phyloP scores from a whole-genome alignment of 2,113 vertebrate genomes.

The Donacobius atricapilla region DNA sequence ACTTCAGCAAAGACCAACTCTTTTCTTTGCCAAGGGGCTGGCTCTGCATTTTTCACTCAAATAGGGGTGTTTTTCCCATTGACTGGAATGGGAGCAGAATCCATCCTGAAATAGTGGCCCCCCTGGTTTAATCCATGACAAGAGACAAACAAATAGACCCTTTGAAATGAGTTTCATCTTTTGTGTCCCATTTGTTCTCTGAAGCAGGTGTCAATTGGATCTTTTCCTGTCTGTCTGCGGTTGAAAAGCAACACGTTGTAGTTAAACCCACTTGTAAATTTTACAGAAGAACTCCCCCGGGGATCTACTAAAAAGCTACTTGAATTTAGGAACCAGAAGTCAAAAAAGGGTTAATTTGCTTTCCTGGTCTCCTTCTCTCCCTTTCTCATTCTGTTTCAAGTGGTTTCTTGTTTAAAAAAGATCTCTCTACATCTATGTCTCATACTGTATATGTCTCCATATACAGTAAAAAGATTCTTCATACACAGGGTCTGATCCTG shows the following conservation, averaged over 20 bases:
- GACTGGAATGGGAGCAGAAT: conserved; percentile 1
- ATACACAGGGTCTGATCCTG: not conserved
- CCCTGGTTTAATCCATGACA: conserved; percentile 30
- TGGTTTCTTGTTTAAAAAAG: conserved; percentile 35
- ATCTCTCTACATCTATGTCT: not conserved
- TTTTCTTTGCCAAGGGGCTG: not conserved
- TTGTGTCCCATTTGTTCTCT: conserved; percentile 71
- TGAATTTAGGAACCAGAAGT: not conserved
- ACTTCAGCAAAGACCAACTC: not conserved
- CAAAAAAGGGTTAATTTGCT: conserved; percentile 26
- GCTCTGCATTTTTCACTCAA: not conserved
- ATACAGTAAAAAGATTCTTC: conserved; percentile 26
- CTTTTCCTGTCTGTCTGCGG: conserved; percentile 29
- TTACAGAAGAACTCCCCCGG: not conserved
- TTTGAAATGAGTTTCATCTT: conserved; percentile 67
- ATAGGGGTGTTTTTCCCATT: not conserved
- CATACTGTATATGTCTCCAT: not conserved
- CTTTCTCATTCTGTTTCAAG: not conserved
- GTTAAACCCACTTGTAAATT: conserved; percentile 63
- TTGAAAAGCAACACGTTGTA: conserved; percentile 25
- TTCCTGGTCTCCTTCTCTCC: not conserved
- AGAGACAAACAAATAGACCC: conserved; percentile 66
- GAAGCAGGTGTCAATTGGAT: conserved; percentile 67
- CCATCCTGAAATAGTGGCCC: not conserved
- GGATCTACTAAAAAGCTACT: not conserved